phyloP scores from a whole-genome alignment of 2,113 vertebrate species.

The Microtus oregoni region DNA sequence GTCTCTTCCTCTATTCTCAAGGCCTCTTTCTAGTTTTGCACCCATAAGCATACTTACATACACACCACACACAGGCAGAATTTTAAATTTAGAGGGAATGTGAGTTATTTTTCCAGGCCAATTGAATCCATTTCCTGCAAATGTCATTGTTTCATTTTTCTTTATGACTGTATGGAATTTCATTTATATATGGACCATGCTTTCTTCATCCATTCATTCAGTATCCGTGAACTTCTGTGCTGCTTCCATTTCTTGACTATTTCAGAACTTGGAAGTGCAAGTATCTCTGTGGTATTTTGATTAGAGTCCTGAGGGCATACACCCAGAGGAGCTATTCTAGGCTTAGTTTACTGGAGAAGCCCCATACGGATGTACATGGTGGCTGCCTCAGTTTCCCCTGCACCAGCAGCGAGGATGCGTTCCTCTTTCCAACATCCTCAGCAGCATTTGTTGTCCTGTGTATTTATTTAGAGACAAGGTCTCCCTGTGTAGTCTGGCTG shows the following conservation, averaged over 20 bases:
- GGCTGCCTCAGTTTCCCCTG: neutral
- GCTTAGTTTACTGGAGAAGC: neutral
- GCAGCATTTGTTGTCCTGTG: neutral
- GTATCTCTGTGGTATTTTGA: neutral
- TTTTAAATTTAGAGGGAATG: neutral
- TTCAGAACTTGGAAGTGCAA: neutral
- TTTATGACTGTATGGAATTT: neutral
- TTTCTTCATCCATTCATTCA: neutral
- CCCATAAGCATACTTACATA: neutral
- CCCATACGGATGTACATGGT: neutral
- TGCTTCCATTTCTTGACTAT: too few relatives aligned
- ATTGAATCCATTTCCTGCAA: neutral
- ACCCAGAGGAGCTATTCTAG: neutral
- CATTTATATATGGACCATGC: neutral
- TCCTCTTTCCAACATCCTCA: neutral
- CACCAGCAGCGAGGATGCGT: too few relatives aligned
- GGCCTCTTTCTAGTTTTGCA: neutral
- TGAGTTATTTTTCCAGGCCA: neutral
- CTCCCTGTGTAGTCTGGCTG: neutral
- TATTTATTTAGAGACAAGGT: neutral
- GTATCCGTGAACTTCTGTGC: neutral
- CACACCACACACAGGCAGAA: neutral
- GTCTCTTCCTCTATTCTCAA: neutral
- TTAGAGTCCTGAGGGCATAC: neutral
- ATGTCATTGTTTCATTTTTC: neutral